phyloP scores from a whole-genome alignment of 2,113 vertebrate genomes.

The Otolemur garnettii region DNA sequence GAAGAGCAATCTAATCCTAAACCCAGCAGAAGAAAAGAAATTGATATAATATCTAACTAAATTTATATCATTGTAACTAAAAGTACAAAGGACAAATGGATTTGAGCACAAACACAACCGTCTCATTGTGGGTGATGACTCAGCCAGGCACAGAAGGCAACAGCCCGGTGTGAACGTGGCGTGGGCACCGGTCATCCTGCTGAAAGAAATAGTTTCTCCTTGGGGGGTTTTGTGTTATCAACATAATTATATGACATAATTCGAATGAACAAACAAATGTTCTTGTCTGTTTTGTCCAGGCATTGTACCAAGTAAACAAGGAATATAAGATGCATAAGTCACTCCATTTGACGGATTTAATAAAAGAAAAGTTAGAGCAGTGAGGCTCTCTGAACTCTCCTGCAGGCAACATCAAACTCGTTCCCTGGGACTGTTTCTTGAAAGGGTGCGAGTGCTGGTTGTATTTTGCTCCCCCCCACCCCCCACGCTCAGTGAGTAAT shows the following conservation, averaged over 20 bases:
- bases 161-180: not conserved
- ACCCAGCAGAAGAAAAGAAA: too few species aligned
- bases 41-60: not conserved
- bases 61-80: not conserved
- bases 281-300: not conserved
- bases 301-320: not conserved
- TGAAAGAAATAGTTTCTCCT: not conserved
- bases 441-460: not conserved
- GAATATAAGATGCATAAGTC: not conserved
- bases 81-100: not conserved
- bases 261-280: constrained; percentile 53
- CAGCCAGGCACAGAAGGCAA: not conserved
- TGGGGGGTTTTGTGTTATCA: constrained; percentile 22
- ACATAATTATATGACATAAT: not conserved
- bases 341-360: not conserved
- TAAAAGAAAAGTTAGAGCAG: not conserved
- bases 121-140: not conserved
- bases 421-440: not conserved
- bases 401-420: not conserved
- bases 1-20: too few species aligned
- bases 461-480: not conserved
- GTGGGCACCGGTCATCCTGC: not conserved
- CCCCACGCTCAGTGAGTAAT: not conserved
- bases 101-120: not conserved
- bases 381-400: not conserved